A percentile compares a stretch with the other conserved stretches of the same genome.
phyloP scores from a whole-genome alignment of 1,140 invertebrate genomes.

The Eumeta japonica region DNA sequence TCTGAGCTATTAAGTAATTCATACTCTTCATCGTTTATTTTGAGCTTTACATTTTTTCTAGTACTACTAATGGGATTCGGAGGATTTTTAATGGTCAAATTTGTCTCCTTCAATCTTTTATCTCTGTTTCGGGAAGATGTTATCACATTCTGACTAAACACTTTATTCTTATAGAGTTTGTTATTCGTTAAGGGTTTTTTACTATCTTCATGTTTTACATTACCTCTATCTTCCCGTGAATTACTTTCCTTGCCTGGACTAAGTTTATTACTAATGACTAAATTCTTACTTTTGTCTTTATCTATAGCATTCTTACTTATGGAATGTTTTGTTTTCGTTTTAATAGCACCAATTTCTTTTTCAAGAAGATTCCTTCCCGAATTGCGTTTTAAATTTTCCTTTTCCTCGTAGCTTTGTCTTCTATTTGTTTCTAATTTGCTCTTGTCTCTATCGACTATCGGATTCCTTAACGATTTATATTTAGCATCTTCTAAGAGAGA shows the following conservation, averaged over 20 bases:
- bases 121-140: constrained; percentile 20
- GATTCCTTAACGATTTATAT: constrained; percentile 31
- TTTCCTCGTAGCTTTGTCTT: constrained; percentile 42
- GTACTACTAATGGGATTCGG: too few relatives aligned
- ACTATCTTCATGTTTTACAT: neutral
- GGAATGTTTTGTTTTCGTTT: constrained; percentile 54
- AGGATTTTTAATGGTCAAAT: too few relatives aligned
- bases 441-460: constrained; percentile 49
- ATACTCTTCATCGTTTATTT: constrained; percentile 13
- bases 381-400: constrained; percentile 41
- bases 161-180: neutral
- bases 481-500: constrained; percentile 40
- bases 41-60: too few relatives aligned
- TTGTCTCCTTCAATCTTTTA: constrained; percentile 41
- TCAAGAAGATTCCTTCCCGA: constrained; percentile 25
- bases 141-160: too few relatives aligned
- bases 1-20: constrained; percentile 5
- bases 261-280: constrained; percentile 41
- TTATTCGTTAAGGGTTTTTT: neutral
- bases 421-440: constrained; percentile 19
- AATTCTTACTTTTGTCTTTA: constrained; percentile 49
- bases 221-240: neutral
- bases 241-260: neutral
- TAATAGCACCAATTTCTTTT: constrained; percentile 53
- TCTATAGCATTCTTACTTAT: constrained; percentile 49